phyloP scores from a whole-genome alignment of 2,113 vertebrate genomes.

The Oncorhynchus masou region DNA sequence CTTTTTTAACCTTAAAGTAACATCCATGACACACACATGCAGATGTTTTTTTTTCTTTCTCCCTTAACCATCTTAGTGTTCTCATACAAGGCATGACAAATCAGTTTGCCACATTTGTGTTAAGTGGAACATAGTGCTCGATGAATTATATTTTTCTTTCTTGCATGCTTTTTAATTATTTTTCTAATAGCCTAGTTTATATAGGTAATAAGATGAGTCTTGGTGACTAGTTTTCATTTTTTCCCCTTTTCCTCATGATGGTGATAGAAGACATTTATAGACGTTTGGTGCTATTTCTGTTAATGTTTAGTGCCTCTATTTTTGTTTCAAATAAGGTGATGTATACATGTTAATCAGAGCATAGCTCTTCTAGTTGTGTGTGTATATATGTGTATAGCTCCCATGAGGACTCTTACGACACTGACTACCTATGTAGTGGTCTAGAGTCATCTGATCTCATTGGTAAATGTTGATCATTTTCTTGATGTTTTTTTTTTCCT shows the following conservation, averaged over 20 bases:
- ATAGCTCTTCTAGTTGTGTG: constrained; percentile 19
- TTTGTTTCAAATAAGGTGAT: constrained; percentile 32
- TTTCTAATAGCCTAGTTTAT: constrained; percentile 20
- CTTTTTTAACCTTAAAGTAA: not conserved
- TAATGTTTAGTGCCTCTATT: not conserved
- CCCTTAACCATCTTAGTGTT: too few species aligned
- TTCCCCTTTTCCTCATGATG: not conserved
- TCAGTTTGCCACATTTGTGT: constrained; percentile 52
- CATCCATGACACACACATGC: too few species aligned
- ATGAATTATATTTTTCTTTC: constrained; percentile 21
- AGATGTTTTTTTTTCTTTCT: too few species aligned
- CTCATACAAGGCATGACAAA: constrained; percentile 55
- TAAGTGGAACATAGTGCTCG: constrained; percentile 4
- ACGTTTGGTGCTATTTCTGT: too few species aligned
- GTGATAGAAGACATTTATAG: too few species aligned
- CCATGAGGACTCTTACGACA: constrained; percentile 29
- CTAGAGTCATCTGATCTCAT: constrained; percentile 41
- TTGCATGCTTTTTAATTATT: constrained; percentile 33
- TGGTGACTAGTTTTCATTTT: not conserved
- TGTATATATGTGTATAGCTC: constrained; percentile 39
- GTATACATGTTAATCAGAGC: constrained; percentile 7
- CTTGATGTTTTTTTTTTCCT: constrained; percentile 12
- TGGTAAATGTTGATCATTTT: constrained; percentile 19
- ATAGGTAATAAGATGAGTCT: not conserved
- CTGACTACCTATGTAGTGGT: constrained; percentile 67